Conservation (phyloP, 2,113 vertebrate genomes). For the Perca flavescens region DNA sequence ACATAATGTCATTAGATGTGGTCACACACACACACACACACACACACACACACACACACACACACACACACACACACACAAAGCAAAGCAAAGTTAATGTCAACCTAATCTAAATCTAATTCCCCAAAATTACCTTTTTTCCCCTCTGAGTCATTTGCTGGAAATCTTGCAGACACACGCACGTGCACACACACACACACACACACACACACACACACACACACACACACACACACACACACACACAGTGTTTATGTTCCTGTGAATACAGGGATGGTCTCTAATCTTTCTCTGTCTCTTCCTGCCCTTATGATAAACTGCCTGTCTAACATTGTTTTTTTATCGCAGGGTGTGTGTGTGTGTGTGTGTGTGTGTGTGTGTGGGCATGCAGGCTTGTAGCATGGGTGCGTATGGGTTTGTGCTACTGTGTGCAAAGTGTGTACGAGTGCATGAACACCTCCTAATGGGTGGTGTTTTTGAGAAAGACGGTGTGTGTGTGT, state of each 20-base stretch:
- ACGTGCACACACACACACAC: constrained; percentile 21
- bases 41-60: background rate
- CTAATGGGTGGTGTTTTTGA: constrained; percentile 53
- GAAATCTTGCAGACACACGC: constrained; percentile 27
- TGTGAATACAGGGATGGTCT: constrained; percentile 62
- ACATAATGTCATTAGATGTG: constrained; percentile 45
- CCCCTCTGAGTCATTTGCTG: constrained; percentile 56
- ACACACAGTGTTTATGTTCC: constrained; percentile 48
- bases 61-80: background rate
- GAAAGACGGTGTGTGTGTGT: background rate
- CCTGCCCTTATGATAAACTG: constrained; percentile 80
- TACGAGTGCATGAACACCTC: constrained; percentile 34
- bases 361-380: constrained; percentile 24
- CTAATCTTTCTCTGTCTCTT: constrained; percentile 79
- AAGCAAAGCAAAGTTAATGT: constrained; percentile 19
- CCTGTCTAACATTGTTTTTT: constrained; percentile 80
- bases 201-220: constrained; percentile 37
- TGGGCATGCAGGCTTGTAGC: constrained; percentile 2
- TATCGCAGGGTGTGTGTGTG: constrained; percentile 53
- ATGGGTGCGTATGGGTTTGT: constrained; percentile 15
- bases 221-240: constrained; percentile 27
- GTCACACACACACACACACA: background rate
- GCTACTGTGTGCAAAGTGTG: constrained; percentile 32
- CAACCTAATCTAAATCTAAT: constrained; percentile 40
- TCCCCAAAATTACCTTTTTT: constrained; percentile 39